Evolutionary conservation across 2,888 invertebrate genomes (phyloP), one percentile per base, ranked within the genome.

Genomic region (Sminthurinus aureus): DNA sequence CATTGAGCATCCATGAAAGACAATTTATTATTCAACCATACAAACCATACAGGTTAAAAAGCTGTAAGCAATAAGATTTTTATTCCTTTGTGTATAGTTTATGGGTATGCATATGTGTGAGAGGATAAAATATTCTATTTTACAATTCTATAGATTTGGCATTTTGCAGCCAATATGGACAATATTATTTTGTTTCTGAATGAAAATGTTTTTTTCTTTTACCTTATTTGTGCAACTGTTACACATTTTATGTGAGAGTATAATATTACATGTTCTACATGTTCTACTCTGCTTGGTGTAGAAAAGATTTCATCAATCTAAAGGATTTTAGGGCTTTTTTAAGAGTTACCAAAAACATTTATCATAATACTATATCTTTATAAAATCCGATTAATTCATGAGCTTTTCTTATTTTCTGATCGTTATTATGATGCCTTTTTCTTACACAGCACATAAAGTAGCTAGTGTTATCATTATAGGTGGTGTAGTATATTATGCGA

Each of bases 91-190:
- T n/a, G n/a, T n/a, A n/a, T n/a, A n/a, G n/a, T n/a, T n/a, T n/a
- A n/a, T n/a, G n/a, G n/a, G n/a, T n/a, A n/a, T n/a, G n/a, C n/a
- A 15, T 9, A 13, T 13, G 71, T 13, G 24, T 66, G 18, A 15
- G 71, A 13, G 26, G 66, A 12, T 24, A 78, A 78, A 78, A 66
- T 22, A 66, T 78, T 66, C 66, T 66, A 24, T 78, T 66, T 66
- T 66, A 24, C 26, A 24, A 38, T 38, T 38, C 38, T 38, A 58
- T n/a, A 20, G 67, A 26, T 26, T 71, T 26, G 26, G 15, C 26
- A 71, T 22, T 24, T 69, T 11, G 26, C 12, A 22, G 24, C 26
- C 24, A n/a, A n/a, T 38, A 38, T 71, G 8, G 71, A 6, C 26
- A 71, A 71, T 24, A 71, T 24, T 24, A 9, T 9, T 71, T 24